Conservation (phyloP, 1,140 invertebrate genomes). For the Cephus cinctus region DNA sequence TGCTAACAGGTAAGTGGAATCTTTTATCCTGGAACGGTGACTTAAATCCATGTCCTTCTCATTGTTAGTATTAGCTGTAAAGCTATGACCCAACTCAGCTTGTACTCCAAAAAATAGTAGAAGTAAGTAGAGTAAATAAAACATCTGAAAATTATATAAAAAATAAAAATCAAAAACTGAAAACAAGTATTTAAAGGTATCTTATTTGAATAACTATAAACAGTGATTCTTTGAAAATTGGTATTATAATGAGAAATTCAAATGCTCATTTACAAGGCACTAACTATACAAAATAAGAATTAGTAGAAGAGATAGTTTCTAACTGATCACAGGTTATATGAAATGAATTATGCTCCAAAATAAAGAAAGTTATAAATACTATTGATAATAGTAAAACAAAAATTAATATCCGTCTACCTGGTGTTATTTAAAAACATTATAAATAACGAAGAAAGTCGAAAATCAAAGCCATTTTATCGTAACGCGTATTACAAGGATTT, state of each 20-base stretch:
- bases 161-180: conserved; percentile 1
- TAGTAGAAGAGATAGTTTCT: not conserved
- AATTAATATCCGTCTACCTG: too few relatives aligned
- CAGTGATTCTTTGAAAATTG: conserved; percentile 7
- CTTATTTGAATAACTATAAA: too few relatives aligned
- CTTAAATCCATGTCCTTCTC: conserved; percentile 34
- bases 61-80: conserved; percentile 22
- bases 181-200: too few relatives aligned
- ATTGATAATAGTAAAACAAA: too few relatives aligned
- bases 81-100: conserved; percentile 30
- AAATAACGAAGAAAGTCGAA: too few relatives aligned
- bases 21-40: conserved; percentile 34
- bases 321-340: not conserved
- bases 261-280: not conserved
- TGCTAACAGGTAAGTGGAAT: conserved; percentile 36
- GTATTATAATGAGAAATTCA: conserved; percentile 8
- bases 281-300: not conserved
- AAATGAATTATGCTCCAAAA: not conserved
- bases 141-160: conserved; percentile 19
- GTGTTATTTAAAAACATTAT: too few relatives aligned
- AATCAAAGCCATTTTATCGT: too few relatives aligned
- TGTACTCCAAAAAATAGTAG: conserved; percentile 14
- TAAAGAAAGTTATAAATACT: too few relatives aligned
- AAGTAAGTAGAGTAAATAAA: conserved; percentile 19
- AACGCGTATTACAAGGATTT: too few relatives aligned